Base-by-base conservation (phyloP, 2,888 invertebrate species). In the Conistra vaccinii region DNA sequence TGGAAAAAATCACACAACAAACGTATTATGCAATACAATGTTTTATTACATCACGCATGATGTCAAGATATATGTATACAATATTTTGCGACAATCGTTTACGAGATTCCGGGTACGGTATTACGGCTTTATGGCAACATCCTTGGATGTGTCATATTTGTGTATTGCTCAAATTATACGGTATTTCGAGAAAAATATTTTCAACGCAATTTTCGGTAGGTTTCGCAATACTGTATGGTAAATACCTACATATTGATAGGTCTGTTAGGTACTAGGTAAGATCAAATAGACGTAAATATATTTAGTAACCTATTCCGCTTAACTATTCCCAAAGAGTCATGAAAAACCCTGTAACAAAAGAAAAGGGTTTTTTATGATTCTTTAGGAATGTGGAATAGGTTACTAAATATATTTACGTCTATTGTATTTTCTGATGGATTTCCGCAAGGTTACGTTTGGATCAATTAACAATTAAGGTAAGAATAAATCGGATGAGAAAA, bases 71-170 rank as follows among this genome's bases (percentile, higher is more conserved):
- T n/a, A n/a, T n/a, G n/a, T n/a, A n/a, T n/a, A n/a, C n/a, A n/a
- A n/a, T 32, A 78, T 79, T 65, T 58, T 39, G 23, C 42, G 29
- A 53, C 51, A 58, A 45, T 35, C 29, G n/a, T 53, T 73, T 80
- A 69, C 23, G n/a, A 60, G 17, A 73, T 73, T 60, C 35, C 23
- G 2, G 20, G 20, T 48, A 39, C 17, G 20, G 42, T 7, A 57
- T 66, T 48, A 48, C 45, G 35, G 29, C 42, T 45, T 57, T 63
- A 53, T 14, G 60, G 12, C 12, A 32, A 35, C 0, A 29, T 9
- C 7, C 10, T 20, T 42, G 2, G 6, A 32, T 63, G 10, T 75
- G 55, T 39, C 29, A 29, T 65, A 35, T 66, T 78, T 83, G 29
- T 61, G 32, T 63, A 67, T 10, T 7, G 26, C 26, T 79, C 42